Conservation (phyloP, 92 coral and sea anemone genomes). For the Nematostella vectensis region DNA sequence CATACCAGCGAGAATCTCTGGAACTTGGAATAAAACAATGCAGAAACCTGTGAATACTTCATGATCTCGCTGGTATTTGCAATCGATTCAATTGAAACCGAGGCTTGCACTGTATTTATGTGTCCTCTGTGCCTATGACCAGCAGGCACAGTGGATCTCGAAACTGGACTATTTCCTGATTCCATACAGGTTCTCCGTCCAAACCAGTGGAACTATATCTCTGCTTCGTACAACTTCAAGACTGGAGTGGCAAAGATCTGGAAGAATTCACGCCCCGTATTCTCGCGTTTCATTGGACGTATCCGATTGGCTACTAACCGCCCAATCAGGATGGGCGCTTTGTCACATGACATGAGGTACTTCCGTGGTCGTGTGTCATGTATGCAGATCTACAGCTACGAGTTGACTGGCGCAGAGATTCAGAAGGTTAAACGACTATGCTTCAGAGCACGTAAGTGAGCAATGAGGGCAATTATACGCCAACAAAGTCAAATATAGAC, state of each 20-base stretch:
- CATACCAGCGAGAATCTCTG: too few species aligned
- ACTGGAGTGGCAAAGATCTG: slow-evolving; percentile 52
- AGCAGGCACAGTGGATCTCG: too few species aligned
- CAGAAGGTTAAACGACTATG: slow-evolving; percentile 42
- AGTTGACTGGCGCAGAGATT: slow-evolving; percentile 46
- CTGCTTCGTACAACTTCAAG: slow-evolving; percentile 40
- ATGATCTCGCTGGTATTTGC: too few species aligned
- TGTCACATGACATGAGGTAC: slow-evolving; percentile 58
- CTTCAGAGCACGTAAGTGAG: slow-evolving; percentile 54
- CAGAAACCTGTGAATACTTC: too few species aligned
- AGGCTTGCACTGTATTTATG: too few species aligned
- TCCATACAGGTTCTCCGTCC: slow-evolving; percentile 31
- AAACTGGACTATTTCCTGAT: too few species aligned
- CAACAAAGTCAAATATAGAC: too few species aligned
- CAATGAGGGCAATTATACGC: too few species aligned
- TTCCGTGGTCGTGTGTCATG: slow-evolving; percentile 60
- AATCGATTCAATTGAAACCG: too few species aligned
- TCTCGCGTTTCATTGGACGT: slow-evolving; percentile 36
- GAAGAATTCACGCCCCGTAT: slow-evolving; percentile 39
- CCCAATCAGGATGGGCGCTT: slow-evolving; percentile 56
- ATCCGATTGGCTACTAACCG: slow-evolving; percentile 63
- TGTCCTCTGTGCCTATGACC: too few species aligned
- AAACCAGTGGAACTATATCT: slow-evolving; percentile 54
- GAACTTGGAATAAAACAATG: too few species aligned
- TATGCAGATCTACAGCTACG: slow-evolving; percentile 56